A percentile compares a stretch with the other conserved stretches of the same genome.
These are phyloP conservation scores for Hybos culiciformis DNA, from an alignment of 2,888 invertebrate species.

Conservation along the genomic window DNA sequence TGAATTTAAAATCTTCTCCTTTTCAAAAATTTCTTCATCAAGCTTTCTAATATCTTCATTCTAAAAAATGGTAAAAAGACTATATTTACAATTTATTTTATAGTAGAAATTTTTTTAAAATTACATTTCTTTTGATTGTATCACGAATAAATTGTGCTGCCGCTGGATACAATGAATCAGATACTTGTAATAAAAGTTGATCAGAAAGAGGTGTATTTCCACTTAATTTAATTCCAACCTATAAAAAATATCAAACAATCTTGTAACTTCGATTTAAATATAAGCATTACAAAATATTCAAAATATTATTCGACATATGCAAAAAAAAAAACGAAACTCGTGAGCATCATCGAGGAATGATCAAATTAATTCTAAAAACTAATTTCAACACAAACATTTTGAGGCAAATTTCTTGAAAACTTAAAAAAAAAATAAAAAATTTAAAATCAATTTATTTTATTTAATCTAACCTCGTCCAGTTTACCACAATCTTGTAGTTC, in stretches of 20 bases:
- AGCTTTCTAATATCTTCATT: conserved; percentile 57
- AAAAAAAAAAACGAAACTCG: not conserved
- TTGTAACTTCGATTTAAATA: not conserved
- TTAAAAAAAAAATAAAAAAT: conserved; percentile 7
- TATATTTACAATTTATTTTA: not conserved
- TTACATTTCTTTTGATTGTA: conserved; percentile 58
- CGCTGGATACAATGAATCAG: conserved; percentile 51
- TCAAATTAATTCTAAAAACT: not conserved
- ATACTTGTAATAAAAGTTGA: conserved; percentile 47
- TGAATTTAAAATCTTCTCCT: conserved; percentile 42
- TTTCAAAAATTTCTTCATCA: conserved; percentile 48
- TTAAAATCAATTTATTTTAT: conserved; percentile 10
- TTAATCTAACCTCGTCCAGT: conserved; percentile 38
- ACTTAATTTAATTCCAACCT: conserved; percentile 41
- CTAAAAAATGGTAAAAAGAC: conserved; percentile 32
- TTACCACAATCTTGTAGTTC: conserved; percentile 41
- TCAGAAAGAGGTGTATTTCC: conserved; percentile 41
- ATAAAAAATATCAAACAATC: conserved; percentile 19
- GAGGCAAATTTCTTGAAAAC: conserved; percentile 5
- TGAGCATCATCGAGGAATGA: not conserved
- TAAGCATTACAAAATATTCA: too few relatives aligned
- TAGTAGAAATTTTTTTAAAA: not conserved
- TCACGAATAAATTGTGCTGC: conserved; percentile 51
- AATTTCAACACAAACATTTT: not conserved
- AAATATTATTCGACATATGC: not conserved